Percentiles rank a stretch among this genome's conserved stretches.
These are phyloP conservation scores for Crioceris asparagi DNA, from an alignment of 2,888 invertebrate species.

Conservation along the genomic window DNA sequence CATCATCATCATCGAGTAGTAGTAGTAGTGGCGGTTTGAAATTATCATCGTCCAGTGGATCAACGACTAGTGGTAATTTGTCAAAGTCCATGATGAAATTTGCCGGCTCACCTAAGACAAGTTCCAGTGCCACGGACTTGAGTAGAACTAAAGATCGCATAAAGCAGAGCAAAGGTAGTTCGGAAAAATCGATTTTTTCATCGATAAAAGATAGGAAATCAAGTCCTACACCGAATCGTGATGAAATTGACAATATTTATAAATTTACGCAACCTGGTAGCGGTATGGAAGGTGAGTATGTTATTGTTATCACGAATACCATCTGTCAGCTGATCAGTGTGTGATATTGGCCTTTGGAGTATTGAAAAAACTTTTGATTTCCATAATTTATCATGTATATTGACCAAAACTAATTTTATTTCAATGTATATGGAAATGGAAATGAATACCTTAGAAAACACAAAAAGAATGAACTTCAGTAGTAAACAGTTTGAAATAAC, in stretches of 20 bases:
- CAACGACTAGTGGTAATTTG: constrained; percentile 12
- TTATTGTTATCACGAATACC: too few relatives aligned
- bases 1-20: constrained; percentile 9
- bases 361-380: too few relatives aligned
- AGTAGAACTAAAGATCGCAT: constrained; percentile 53
- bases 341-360: too few relatives aligned
- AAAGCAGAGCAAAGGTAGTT: constrained; percentile 47
- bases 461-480: too few relatives aligned
- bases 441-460: too few relatives aligned
- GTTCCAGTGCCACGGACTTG: constrained; percentile 41
- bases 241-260: constrained; percentile 54
- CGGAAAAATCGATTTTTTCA: constrained; percentile 55
- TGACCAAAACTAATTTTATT: too few relatives aligned
- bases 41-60: constrained; percentile 10
- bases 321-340: too few relatives aligned
- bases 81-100: constrained; percentile 20
- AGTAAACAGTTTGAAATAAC: too few relatives aligned
- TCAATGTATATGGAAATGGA: too few relatives aligned
- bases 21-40: constrained; percentile 11
- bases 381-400: too few relatives aligned
- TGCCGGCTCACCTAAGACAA: constrained; percentile 47
- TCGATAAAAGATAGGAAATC: constrained; percentile 51
- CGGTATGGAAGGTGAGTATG: constrained; percentile 51
- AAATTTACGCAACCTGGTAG: constrained; percentile 49
- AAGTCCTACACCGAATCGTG: constrained; percentile 53